Evolutionary conservation across 2,797 vertebrate genomes (phyloP).

Genomic region (Schizopygopsis pylzovi): DNA sequence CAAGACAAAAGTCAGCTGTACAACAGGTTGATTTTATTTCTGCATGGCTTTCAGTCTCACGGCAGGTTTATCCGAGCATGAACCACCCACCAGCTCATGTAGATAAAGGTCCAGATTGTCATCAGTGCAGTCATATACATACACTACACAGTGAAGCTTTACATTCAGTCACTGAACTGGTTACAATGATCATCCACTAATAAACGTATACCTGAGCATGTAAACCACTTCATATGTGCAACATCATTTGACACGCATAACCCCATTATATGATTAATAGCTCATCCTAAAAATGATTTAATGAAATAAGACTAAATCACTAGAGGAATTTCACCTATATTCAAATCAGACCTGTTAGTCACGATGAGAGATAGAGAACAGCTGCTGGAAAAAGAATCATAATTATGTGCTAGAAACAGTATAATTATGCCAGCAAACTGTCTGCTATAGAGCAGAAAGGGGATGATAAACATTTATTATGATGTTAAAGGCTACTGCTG

Average conservation of each 20-base stretch:
- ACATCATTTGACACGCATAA: background rate
- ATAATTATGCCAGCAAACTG: background rate
- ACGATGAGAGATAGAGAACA: background rate
- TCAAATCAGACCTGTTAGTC: conserved; percentile 7
- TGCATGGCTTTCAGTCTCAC: background rate
- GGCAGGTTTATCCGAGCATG: background rate
- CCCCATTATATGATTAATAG: background rate
- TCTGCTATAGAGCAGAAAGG: background rate
- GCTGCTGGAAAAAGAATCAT: conserved; percentile 9
- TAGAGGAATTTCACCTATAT: background rate
- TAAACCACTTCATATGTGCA: background rate
- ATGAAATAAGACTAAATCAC: background rate
- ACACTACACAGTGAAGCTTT: background rate
- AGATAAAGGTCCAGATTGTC: background rate
- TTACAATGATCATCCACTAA: background rate
- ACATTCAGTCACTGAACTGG: background rate
- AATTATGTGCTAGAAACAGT: conserved; percentile 5
- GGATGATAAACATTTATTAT: conserved; percentile 21
- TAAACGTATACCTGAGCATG: background rate
- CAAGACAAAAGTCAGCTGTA: background rate
- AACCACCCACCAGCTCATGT: background rate
- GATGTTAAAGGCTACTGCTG: conserved; percentile 33
- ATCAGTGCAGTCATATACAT: background rate
- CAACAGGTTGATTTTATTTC: conserved; percentile 14
- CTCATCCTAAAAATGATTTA: background rate